These are phyloP conservation scores for Dipodomys ordii DNA, from an alignment of 2,113 vertebrate genomes.

Conservation along the genomic window DNA sequence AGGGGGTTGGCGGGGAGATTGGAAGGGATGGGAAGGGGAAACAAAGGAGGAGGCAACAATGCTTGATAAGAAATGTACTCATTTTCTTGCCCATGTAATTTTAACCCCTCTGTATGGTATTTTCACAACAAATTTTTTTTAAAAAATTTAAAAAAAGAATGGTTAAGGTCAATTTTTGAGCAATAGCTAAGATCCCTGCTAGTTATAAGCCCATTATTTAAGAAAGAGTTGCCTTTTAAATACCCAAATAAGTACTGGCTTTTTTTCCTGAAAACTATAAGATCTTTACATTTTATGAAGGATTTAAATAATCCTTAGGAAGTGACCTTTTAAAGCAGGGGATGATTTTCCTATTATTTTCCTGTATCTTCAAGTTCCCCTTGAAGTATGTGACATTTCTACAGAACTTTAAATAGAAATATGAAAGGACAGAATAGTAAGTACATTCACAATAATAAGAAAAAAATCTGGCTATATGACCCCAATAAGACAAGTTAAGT, in stretches of 20 bases:
- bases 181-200: not conserved
- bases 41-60: no score
- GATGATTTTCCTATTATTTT: slow-evolving; percentile 35
- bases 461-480: slow-evolving; percentile 46
- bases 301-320: slow-evolving; percentile 52
- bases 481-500: slow-evolving; percentile 58
- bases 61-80: no score
- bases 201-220: not conserved
- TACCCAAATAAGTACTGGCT: slow-evolving; percentile 1
- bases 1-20: no score
- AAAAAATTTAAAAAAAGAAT: not conserved
- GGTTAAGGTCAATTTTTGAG: not conserved
- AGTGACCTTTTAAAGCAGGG: not conserved
- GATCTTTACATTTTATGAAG: slow-evolving; percentile 60
- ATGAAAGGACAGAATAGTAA: slow-evolving; percentile 25
- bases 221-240: not conserved
- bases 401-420: slow-evolving; percentile 63
- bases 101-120: no score
- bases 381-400: slow-evolving; percentile 63
- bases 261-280: slow-evolving; percentile 12
- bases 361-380: slow-evolving; percentile 25
- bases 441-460: slow-evolving; percentile 26
- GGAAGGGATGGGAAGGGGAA: no score
- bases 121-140: no score
- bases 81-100: no score